Conservation (phyloP, 2,797 vertebrate species). For the Glyptemys insculpta region DNA sequence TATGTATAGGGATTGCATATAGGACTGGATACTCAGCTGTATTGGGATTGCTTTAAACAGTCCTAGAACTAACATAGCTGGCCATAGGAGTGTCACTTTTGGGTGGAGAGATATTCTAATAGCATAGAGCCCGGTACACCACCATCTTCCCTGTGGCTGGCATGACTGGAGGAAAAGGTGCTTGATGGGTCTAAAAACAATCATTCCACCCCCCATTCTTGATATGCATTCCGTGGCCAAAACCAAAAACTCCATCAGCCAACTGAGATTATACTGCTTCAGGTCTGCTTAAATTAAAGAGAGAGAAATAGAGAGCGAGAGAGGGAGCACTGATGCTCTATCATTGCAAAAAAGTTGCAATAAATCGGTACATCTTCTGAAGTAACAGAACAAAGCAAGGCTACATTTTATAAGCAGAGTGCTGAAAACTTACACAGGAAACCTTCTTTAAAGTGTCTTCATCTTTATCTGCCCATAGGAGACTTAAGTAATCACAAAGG, state of each 20-base stretch:
- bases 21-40: neutral
- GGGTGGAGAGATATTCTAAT: neutral
- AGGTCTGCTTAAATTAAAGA: neutral
- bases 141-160: neutral
- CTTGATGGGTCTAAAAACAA: neutral
- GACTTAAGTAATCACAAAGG: slow-evolving; percentile 8
- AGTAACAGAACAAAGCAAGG: neutral
- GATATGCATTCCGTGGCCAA: accelerated
- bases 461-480: slow-evolving; percentile 42
- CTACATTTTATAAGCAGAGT: neutral
- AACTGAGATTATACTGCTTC: neutral
- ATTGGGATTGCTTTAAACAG: neutral
- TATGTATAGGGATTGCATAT: neutral
- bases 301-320: neutral
- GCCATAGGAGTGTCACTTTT: neutral
- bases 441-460: slow-evolving; percentile 11
- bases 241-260: neutral
- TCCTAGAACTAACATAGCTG: neutral
- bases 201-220: neutral
- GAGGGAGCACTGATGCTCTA: neutral
- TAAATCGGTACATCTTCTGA: neutral
- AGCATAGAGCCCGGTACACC: neutral
- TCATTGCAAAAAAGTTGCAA: neutral
- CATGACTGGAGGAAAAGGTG: neutral
- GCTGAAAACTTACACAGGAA: neutral